Conservation (phyloP, 2,888 invertebrate genomes). For the Vandiemenella viatica region DNA sequence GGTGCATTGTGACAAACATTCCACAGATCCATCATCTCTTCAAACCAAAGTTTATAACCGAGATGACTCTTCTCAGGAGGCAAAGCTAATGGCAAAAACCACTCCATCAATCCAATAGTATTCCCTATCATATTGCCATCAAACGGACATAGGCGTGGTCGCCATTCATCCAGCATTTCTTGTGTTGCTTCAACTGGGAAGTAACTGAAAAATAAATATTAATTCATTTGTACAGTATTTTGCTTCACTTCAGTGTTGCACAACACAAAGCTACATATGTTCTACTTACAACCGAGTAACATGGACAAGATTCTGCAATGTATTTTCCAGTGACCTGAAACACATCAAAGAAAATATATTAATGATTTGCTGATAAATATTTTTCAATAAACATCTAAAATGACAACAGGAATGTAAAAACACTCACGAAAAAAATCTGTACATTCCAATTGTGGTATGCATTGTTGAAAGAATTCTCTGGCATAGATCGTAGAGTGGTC, state of each 20-base stretch:
- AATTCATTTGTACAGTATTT: neutral
- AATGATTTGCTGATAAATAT: neutral
- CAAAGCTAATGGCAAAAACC: conserved; percentile 63
- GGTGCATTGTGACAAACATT: conserved; percentile 57
- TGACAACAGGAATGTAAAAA: neutral
- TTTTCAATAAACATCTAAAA: neutral
- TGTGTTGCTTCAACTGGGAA: conserved; percentile 58
- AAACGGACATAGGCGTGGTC: conserved; percentile 66
- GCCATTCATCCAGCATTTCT: conserved; percentile 72
- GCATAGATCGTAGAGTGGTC: conserved; percentile 60
- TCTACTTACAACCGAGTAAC: conserved; percentile 21
- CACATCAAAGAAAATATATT: conserved; percentile 3
- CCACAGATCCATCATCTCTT: conserved; percentile 65
- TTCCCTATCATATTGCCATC: conserved; percentile 34
- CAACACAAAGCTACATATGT: neutral
- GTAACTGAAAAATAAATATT: conserved; percentile 36
- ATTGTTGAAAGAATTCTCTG: conserved; percentile 37
- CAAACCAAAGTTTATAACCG: conserved; percentile 64
- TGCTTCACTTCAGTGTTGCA: neutral
- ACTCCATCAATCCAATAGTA: conserved; percentile 45
- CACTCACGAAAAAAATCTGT: conserved; percentile 38
- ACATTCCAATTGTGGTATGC: conserved; percentile 41
- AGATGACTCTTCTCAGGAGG: conserved; percentile 42
- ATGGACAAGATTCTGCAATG: conserved; percentile 21
- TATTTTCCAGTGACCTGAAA: conserved; percentile 19